These are phyloP conservation scores for Rostratula benghalensis DNA, from an alignment of 2,113 vertebrate species.

Conservation along the genomic window DNA sequence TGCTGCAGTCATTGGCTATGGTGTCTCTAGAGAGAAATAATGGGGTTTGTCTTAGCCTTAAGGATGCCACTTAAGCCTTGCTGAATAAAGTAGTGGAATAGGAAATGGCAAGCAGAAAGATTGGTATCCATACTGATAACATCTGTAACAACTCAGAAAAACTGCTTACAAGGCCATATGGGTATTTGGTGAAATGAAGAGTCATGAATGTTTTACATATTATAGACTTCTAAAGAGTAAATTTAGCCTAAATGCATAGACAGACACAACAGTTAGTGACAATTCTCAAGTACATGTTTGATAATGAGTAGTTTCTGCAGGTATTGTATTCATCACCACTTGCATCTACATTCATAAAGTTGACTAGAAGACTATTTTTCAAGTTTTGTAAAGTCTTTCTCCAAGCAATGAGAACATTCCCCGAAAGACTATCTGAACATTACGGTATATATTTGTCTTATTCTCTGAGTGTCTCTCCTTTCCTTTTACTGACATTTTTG, in stretches of 20 bases:
- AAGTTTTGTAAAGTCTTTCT: neutral
- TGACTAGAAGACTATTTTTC: neutral
- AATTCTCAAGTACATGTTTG: neutral
- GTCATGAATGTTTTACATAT: neutral
- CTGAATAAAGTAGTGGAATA: neutral
- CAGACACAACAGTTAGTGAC: neutral
- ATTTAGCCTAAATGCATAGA: neutral
- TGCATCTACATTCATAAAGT: neutral
- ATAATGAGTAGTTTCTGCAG: neutral
- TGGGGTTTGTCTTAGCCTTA: slow-evolving; percentile 2
- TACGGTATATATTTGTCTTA: neutral
- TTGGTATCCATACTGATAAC: neutral
- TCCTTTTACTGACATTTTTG: neutral
- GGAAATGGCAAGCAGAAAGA: neutral
- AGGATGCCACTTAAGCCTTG: neutral
- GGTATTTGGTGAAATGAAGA: neutral
- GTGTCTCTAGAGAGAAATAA: neutral
- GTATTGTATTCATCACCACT: rapidly evolving
- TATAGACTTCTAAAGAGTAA: neutral
- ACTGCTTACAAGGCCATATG: neutral
- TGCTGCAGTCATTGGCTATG: neutral
- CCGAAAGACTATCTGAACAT: neutral
- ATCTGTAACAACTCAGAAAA: neutral
- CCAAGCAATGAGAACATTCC: neutral
- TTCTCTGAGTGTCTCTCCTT: neutral